phyloP scores from a whole-genome alignment of 2,888 invertebrate genomes.

The Hedya salicella region DNA sequence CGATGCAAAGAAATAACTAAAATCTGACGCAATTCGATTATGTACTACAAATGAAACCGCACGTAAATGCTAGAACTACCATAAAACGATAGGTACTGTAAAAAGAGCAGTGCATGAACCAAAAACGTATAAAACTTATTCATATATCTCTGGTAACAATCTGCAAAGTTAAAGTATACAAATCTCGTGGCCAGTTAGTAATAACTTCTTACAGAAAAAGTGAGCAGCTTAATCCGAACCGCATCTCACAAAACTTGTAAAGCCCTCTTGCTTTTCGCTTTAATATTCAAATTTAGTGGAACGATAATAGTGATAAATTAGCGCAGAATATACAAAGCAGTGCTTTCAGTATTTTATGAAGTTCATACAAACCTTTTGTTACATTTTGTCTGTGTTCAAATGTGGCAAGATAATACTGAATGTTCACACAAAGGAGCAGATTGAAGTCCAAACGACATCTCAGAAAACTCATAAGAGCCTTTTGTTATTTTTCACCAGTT shows the following conservation, averaged over 20 bases:
- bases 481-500: background rate
- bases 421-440: background rate
- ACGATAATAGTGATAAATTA: background rate
- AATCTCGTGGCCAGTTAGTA: background rate
- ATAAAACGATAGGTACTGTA: too few species aligned
- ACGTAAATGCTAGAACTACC: too few species aligned
- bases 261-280: background rate
- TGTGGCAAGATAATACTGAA: background rate
- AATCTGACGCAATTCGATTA: too few species aligned
- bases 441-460: background rate
- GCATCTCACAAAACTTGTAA: background rate
- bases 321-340: background rate
- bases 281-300: background rate
- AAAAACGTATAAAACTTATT: too few species aligned
- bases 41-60: too few species aligned
- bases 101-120: too few species aligned
- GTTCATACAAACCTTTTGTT: background rate
- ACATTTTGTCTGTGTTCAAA: background rate
- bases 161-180: too few species aligned
- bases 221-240: background rate
- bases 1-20: too few species aligned
- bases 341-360: background rate
- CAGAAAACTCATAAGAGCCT: background rate
- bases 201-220: background rate
- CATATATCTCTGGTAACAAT: background rate